Evolutionary conservation across 2,797 vertebrate genomes (phyloP), one percentile per base, ranked within the genome.

Genomic region (Diceros bicornis): DNA sequence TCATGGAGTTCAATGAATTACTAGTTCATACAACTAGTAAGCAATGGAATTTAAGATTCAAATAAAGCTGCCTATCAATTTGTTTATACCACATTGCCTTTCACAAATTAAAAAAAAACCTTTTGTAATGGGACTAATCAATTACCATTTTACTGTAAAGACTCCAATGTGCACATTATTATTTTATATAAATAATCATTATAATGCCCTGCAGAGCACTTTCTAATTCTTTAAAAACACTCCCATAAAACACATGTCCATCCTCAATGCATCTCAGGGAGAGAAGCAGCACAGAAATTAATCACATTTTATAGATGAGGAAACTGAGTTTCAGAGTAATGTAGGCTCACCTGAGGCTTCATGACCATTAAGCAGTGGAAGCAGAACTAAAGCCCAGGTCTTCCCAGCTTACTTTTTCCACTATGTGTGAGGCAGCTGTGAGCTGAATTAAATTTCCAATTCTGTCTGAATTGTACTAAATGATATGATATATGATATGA

Each of bases 71-170:
- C 47, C 55, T 62, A 34, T 37, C 74, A 41, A 41, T 75, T 82
- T 41, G 0, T 64, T 92, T 87, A 68, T 3, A 84, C 55, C 68
- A 37, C 29, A 37, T 29, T 69, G 29, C 7, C 44, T 47, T 94
- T 57, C 61, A 91, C 41, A 77, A 44, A 90, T 61, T 41, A 69
- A 91, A 96, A 93, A 32, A 23, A 81, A 91, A 55, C 17, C 14
- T 52, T 82, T 89, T 55, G 32, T 81, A 62, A 50, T 34, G 0
- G 2, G 18, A 82, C 29, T 64, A 74, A 52, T 21, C 66, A 89
- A 75, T 92, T 77, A 41, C 8, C 37, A 44, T 55, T 89, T 93
- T 75, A 84, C 50, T 89, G 6, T 84, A 71, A 94, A 91, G 32
- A 69, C n/a, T 64, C 47, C 7, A 50, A 41, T 29, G 27, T 29